These are phyloP conservation scores for Iguana delicatissima DNA, from an alignment of 2,797 vertebrate species.

Conservation along the genomic window DNA sequence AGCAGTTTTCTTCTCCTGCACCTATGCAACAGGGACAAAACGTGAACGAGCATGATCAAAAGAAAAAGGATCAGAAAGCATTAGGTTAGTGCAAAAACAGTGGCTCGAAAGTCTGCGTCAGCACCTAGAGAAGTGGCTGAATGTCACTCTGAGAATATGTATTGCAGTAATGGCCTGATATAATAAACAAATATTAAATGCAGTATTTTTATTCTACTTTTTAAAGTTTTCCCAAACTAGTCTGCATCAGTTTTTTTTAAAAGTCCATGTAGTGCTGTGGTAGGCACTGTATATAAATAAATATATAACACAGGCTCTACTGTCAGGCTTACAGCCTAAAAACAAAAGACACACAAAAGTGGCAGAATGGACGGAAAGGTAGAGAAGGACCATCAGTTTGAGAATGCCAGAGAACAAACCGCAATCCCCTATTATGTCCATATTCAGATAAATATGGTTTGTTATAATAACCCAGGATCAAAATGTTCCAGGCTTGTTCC, in stretches of 20 bases:
- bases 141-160: not conserved
- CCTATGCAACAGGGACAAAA: constrained; percentile 76
- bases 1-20: constrained; percentile 90
- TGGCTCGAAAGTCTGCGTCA: not conserved
- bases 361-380: not conserved
- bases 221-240: not conserved
- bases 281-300: not conserved
- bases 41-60: constrained; percentile 82
- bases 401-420: not conserved
- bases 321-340: not conserved
- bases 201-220: not conserved
- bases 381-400: not conserved
- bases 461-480: not conserved
- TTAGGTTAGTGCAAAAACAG: constrained; percentile 78
- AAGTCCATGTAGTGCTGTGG: not conserved
- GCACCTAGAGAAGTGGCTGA: not conserved
- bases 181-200: not conserved
- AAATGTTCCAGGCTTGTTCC: not conserved
- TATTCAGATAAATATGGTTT: constrained; percentile 1
- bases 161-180: not conserved
- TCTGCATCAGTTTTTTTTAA: not conserved
- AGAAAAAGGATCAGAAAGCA: constrained; percentile 83
- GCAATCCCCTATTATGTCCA: not conserved
- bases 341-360: not conserved
- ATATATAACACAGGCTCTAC: not conserved